Base-by-base conservation (phyloP, 2,888 invertebrate genomes). In the Sarcophaga carnaria region DNA sequence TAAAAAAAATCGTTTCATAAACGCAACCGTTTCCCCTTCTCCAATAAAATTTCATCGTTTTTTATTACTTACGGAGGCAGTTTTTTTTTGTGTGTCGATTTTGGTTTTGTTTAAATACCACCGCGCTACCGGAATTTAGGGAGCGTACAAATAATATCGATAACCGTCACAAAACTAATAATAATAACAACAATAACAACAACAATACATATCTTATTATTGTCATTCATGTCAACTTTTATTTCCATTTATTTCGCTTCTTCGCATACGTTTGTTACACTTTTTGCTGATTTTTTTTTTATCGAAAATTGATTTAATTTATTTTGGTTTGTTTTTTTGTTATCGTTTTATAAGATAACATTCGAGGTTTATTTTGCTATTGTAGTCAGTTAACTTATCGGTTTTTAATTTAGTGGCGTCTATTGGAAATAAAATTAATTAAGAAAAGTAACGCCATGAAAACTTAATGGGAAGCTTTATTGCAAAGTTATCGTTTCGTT, bases 21-120 rank as follows among this genome's bases (percentile, higher is more conserved):
- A 54, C 17, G 17, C 12, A 54, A 54, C 17, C 17, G 17, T 54
- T 54, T 54, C 54, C 54, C 54, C 17, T 54, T 54, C 54, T 54
- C 54, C 17, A 47, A 10, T 62, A 62, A 79, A 64, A 37, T 80
- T 63, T 75, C 75, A 75, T 75, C 81, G 75, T 11, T 47, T 49
- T 75, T 69, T 75, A 75, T 75, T 75, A 67, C 69, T 81, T 27
- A 75, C 22, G 80, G 67, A 75, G 74, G 74, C 67, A 62, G 49
- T 54, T 63, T 60, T 54, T 63, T 60, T 74, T 2, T 14, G 0
- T 11, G 1, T 37, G 37, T 37, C 10, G 37, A 37, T 37, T 37
- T 37, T 37, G 37, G 12, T 54, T 54, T 54, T 14, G 12, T 54
- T 54, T 17, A 17, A 54, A 14, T 54, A 54, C 17, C 54, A 4